Conservation (phyloP, 2,888 invertebrate species). For the Yponomeuta evonymella region DNA sequence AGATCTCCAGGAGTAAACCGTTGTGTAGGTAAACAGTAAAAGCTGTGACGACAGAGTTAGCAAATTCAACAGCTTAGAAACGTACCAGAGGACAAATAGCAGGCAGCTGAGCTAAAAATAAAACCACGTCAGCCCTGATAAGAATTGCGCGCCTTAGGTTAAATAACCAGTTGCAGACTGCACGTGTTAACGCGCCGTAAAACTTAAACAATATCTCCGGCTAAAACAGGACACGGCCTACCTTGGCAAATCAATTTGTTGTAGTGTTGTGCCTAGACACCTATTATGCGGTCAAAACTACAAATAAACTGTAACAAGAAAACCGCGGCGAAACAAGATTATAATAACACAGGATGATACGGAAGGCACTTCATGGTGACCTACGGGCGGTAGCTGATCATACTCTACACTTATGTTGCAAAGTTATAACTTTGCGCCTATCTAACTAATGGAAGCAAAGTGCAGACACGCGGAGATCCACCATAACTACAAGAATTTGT, state of each 20-base stretch:
- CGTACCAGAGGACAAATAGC: slow-evolving; percentile 18
- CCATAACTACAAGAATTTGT: too few species aligned
- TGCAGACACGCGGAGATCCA: too few species aligned
- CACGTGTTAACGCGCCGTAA: not conserved
- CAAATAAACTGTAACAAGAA: slow-evolving; percentile 1
- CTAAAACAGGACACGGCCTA: not conserved
- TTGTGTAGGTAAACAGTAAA: too few species aligned
- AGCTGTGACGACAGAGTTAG: not conserved
- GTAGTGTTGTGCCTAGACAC: not conserved
- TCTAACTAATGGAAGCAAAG: too few species aligned
- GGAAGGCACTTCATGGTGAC: too few species aligned
- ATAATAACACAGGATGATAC: not conserved
- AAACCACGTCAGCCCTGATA: slow-evolving; percentile 45
- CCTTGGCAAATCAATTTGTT: not conserved
- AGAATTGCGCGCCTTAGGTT: slow-evolving; percentile 22
- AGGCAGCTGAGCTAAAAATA: slow-evolving; percentile 37
- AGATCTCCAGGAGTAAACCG: too few species aligned
- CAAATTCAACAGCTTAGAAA: slow-evolving; percentile 12
- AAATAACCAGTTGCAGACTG: not conserved
- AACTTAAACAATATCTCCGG: not conserved
- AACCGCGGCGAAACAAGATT: not conserved
- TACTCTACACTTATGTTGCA: too few species aligned
- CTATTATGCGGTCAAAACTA: not conserved
- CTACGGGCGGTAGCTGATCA: too few species aligned
- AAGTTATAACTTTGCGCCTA: too few species aligned